phyloP scores from a whole-genome alignment of 1,140 invertebrate genomes.

The Elymnias hypermnestra region DNA sequence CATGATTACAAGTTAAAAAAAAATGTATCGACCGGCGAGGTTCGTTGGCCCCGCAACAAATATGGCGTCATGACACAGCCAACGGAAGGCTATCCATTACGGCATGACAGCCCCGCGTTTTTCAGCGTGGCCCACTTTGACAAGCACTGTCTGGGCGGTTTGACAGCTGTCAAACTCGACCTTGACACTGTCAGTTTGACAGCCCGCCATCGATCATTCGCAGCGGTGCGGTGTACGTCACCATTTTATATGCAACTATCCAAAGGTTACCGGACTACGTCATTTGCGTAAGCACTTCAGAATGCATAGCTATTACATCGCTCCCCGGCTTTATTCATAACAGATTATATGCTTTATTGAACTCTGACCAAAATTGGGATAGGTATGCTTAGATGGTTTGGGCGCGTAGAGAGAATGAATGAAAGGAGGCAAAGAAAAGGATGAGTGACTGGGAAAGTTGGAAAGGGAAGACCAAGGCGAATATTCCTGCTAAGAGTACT shows the following conservation, averaged over 20 bases:
- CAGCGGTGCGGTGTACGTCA: constrained; percentile 28
- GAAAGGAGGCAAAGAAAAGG: no score
- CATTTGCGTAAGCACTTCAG: not conserved
- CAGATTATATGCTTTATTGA: no score
- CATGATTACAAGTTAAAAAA: constrained; percentile 33
- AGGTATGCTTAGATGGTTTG: no score
- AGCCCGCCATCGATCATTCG: constrained; percentile 53
- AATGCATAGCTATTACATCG: not conserved
- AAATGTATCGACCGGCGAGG: constrained; percentile 27
- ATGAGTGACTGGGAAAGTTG: no score
- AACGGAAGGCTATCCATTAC: constrained; percentile 62
- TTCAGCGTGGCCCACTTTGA: constrained; percentile 48
- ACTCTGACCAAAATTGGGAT: no score
- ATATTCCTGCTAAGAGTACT: no score
- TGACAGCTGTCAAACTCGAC: constrained; percentile 66
- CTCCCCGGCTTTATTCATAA: not conserved
- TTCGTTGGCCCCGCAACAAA: constrained; percentile 47
- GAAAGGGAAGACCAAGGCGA: no score
- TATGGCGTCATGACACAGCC: constrained; percentile 36
- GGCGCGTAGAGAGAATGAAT: no score
- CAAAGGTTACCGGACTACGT: constrained; percentile 24
- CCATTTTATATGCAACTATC: constrained; percentile 23
- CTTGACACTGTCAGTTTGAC: constrained; percentile 57
- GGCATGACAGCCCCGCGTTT: constrained; percentile 55
- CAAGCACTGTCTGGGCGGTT: constrained; percentile 44